Evolutionary conservation across 1,140 invertebrate species (phyloP), one percentile per base, ranked within the genome.

Genomic region (Amyelois transitella): DNA sequence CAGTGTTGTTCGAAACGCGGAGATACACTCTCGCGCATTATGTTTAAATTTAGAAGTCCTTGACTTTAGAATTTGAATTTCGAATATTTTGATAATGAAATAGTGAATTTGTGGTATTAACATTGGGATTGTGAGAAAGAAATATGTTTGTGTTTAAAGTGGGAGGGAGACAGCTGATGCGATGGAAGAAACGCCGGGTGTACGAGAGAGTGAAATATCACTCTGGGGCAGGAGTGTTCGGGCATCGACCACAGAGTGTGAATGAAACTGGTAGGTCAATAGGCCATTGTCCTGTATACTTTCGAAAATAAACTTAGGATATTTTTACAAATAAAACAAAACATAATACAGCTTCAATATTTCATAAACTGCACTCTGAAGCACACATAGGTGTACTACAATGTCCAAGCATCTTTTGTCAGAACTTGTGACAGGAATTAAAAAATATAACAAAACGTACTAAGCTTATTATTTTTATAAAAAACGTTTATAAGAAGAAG

Each of bases 161-260:
- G 55, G 70, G 67, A 74, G 62, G 55, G 69, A 77, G 72, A 77
- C 69, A 72, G 55, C 43, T 77, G 58, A 55, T 64, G 47, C 61
- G 50, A 58, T 79, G 74, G 72, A 74, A 72, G 58, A 63, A 70
- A 24, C 57, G 57, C 19, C 51, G 63, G 52, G 54, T 58, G 21
- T 68, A 45, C 44, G 61, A 72, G 25, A 58, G 75, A 19, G 45
- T 68, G 51, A 72, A 66, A 18, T 86, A 86, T 52, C 76, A 86
- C 60, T 86, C 81, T 2, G 83, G 83, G 51, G 53, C 70, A 44
- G 83, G 83, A 51, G 80, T 86, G 59, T 86, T 85, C 77, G 83
- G 83, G 3, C 83, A 86, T 82, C 81, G 83, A 75, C 83, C 83
- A 59, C 58, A 62, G 48, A 66, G 62, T 44, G 60, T 71, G 43